Base-by-base conservation (phyloP, 2,888 invertebrate species). In the Seira musarum region DNA sequence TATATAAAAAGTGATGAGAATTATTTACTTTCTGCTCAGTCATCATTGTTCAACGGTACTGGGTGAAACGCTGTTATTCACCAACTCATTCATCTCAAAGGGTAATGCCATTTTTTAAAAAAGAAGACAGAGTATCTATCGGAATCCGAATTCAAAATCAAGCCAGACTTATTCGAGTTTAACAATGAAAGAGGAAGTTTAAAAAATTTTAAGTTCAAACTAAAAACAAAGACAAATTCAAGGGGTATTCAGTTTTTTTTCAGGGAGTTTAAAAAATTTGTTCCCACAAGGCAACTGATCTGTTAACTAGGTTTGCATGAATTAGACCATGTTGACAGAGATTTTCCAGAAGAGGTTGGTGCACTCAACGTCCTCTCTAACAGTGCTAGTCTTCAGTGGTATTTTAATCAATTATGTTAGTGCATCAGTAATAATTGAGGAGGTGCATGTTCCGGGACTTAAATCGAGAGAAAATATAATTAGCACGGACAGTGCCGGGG, bases 1-100 rank as follows among this genome's bases (percentile, higher is more conserved):
- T 75, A 75, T n/a, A n/a, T 75, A 75, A 75, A 75, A 75, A 75
- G 75, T 75, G 75, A 75, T 68, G 75, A 15, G 75, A 75, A 75
- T 68, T 53, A 63, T 75, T 75, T 60, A 40, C 68, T 68, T 75
- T 75, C 75, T 75, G 75, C 75, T 75, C 75, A 75, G 75, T 75
- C 75, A 75, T 75, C 63, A 49, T 60, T 13, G 1, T 8, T 66
- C 66, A 1, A 19, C 19, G 15, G 15, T 63, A 24, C 63, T 30
- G 17, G 60, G 1, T 60, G 60, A 19, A 60, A 60, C 13, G 3
- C 60, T 17, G n/a, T 2, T 13, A n/a, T n/a, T n/a, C n/a, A n/a
- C n/a, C n/a, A n/a, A n/a, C n/a, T n/a, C n/a, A n/a, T n/a, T n/a
- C n/a, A n/a, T n/a, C n/a, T n/a, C n/a, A n/a, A n/a, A n/a, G n/a